Evolutionary conservation across 2,888 invertebrate species (phyloP), one percentile per base, ranked within the genome.

Genomic region (Lasioglossum marginatum): DNA sequence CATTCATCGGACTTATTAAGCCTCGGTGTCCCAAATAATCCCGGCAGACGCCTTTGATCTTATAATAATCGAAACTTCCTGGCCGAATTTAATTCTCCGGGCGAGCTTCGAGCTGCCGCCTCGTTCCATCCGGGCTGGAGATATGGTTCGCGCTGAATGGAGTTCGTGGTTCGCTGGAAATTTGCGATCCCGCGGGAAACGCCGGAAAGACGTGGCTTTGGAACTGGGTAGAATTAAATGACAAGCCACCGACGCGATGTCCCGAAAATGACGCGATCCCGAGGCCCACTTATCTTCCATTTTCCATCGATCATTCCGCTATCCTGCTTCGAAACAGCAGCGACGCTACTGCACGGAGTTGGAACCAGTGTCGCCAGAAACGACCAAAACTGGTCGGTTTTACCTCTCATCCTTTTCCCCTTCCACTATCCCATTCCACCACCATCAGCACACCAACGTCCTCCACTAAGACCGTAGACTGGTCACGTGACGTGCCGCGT

Each of bases 11-110:
- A 45, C 34, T 72, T 66, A 76, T 82, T 78, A 71, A 84, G 34
- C 48, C 16, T 27, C 57, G 27, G 23, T 66, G 43, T 48, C 45
- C 60, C 23, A 14, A 16, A 19, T 34, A 70, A 76, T 76, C 57
- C 57, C n/a, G 23, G 57, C 52, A 43, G 23, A 48, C 31, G 68
- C 31, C 77, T 82, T 82, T 78, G 75, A 84, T 78, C 82, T 76
- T 45, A 31, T 72, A 71, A 85, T 75, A 79, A 83, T 83, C 71
- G 31, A 73, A 81, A 77, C 48, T 57, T 77, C 31, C 2, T 37
- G 37, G 71, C 45, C 43, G 66, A 82, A 83, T 83, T 73, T 52
- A 57, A 77, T 83, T 82, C 72, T n/a, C 48, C 31, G 72, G 31
- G 12, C 68, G 4, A n/a, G 57, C n/a, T 37, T 19, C 37, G 23